Base-by-base conservation (phyloP, 2,113 vertebrate species). In the Misgurnus anguillicaudatus region DNA sequence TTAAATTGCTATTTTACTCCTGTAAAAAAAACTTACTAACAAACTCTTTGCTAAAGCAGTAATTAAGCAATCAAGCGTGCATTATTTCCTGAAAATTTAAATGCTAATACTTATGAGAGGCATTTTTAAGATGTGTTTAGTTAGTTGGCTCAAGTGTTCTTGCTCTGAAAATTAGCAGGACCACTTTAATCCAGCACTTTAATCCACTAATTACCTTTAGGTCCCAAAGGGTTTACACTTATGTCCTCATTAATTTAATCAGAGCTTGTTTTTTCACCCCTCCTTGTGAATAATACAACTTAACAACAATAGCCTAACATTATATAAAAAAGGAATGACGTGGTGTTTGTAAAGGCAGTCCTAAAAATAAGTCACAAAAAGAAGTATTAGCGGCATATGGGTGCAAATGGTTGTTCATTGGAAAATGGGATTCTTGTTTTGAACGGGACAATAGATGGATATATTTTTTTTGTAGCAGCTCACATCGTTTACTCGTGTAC, bases 51-150 rank as follows among this genome's bases (percentile, higher is more conserved):
- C 24, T 51, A 7, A 14, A 19, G 69, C 13, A 41, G 31, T 42
- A 60, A 73, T 60, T 73, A 39, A 60, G 38, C 55, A 73, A 60
- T 73, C 19, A 60, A 38, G 55, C 58, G 19, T 73, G 36, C 41
- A 42, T 73, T 73, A 24, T 73, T 73, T 19, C 55, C 16, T 9
- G 38, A 24, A 60, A 14, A 42, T 73, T 73, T 41, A 60, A 71
- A 71, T 57, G 11, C 17, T 9, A 71, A 57, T 60, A 24, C 58
- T 60, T 72, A 11, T 21, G 2, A 58, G n/a, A 72, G 57, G 53
- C 11, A 72, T 31, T 42, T 58, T 72, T 19, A 60, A 60, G 53
- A 60, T n/a, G 36, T 36, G 19, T 69, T 69, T 13, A 51, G 66
- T 41, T 42, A 60, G 7, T 21, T 60, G 4, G 13, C 11, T 73